phyloP scores from a whole-genome alignment of 1,140 invertebrate species.

The Protaetia brevitarsis region DNA sequence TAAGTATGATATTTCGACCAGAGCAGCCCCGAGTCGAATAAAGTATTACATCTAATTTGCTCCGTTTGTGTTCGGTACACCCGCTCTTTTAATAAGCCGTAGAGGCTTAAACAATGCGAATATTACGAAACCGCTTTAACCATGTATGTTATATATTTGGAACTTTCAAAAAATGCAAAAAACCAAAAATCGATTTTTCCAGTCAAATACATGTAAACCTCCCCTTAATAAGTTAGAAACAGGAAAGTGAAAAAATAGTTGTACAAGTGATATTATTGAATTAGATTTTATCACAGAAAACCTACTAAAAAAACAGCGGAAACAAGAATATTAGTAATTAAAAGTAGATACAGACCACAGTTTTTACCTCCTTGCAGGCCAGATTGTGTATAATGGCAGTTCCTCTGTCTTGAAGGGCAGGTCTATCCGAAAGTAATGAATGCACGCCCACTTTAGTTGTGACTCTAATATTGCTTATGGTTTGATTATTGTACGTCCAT shows the following conservation, averaged over 20 bases:
- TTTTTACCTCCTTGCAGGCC: slow-evolving; percentile 94
- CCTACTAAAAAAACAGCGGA: not conserved
- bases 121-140: too few relatives aligned
- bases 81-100: too few relatives aligned
- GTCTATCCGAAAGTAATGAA: slow-evolving; percentile 70
- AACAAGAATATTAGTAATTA: slow-evolving; percentile 25
- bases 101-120: too few relatives aligned
- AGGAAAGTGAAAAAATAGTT: not conserved
- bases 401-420: slow-evolving; percentile 72
- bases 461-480: slow-evolving; percentile 83
- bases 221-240: not conserved
- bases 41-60: too few relatives aligned
- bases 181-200: too few relatives aligned
- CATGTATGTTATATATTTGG: too few relatives aligned
- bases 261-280: not conserved
- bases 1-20: too few relatives aligned
- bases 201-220: not conserved
- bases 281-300: slow-evolving; percentile 4
- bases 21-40: too few relatives aligned
- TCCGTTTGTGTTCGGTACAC: too few relatives aligned
- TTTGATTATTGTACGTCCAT: slow-evolving; percentile 72
- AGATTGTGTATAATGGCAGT: slow-evolving; percentile 87
- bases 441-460: slow-evolving; percentile 90
- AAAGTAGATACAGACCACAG: slow-evolving; percentile 79
- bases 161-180: too few relatives aligned